Evolutionary conservation across 2,113 vertebrate genomes (phyloP).

Genomic region (Eleginops maclovinus): DNA sequence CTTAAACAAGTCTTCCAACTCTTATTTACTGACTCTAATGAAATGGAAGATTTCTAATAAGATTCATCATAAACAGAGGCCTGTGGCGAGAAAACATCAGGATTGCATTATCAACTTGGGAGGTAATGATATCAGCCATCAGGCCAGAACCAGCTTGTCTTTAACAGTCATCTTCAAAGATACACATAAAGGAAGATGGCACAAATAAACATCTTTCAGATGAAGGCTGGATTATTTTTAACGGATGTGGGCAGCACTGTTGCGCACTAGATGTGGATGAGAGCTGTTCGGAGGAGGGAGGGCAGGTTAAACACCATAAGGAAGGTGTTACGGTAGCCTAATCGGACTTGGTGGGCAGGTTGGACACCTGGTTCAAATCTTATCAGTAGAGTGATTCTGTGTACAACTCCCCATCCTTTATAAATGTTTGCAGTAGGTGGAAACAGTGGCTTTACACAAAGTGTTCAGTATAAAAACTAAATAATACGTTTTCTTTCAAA

Average conservation of each 20-base stretch:
- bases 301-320: constrained; percentile 79
- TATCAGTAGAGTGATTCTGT: constrained; percentile 52
- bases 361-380: constrained; percentile 79
- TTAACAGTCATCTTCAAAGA: constrained; percentile 44
- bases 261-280: constrained; percentile 23
- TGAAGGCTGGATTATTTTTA: constrained; percentile 46
- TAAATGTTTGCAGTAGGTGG: constrained; percentile 68
- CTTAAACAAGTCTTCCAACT: constrained; percentile 56
- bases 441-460: not conserved
- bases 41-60: constrained; percentile 71
- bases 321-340: constrained; percentile 83
- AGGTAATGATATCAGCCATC: constrained; percentile 73
- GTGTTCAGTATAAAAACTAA: not conserved
- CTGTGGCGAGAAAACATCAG: constrained; percentile 64
- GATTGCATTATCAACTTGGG: constrained; percentile 77
- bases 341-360: constrained; percentile 67
- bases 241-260: constrained; percentile 48
- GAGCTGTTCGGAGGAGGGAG: constrained; percentile 35
- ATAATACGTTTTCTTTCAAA: not conserved
- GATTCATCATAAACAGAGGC: constrained; percentile 57
- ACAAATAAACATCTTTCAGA: constrained; percentile 39
- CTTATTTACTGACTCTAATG: constrained; percentile 71
- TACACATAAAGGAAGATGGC: constrained; percentile 48
- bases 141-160: constrained; percentile 60
- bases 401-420: constrained; percentile 59